Evolutionary conservation across 1,140 invertebrate species (phyloP).

Genomic region (Pemphigus obesinymphae): DNA sequence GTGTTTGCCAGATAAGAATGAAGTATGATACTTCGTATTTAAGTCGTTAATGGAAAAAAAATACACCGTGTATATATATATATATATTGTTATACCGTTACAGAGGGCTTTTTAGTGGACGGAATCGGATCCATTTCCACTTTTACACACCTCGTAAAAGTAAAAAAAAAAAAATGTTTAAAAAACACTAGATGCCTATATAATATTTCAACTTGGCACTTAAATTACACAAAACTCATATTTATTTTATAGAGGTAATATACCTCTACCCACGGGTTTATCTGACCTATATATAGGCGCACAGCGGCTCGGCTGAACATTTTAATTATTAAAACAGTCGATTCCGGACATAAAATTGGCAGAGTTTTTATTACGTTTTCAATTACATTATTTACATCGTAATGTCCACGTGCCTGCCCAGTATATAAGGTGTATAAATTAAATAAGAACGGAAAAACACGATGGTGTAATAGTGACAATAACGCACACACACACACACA

Average conservation of each 20-base stretch:
- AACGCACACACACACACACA: too few species aligned
- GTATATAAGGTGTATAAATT: too few species aligned
- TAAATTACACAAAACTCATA: neutral
- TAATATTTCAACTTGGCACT: neutral
- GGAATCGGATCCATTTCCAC: neutral
- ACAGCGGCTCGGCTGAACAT: neutral
- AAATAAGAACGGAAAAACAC: too few species aligned
- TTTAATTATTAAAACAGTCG: neutral
- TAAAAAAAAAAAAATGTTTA: too few species aligned
- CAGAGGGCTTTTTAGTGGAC: neutral
- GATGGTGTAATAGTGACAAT: too few species aligned
- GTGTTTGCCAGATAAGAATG: conserved; percentile 5
- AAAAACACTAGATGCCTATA: neutral
- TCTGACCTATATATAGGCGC: neutral
- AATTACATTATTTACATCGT: too few species aligned
- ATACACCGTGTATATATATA: neutral
- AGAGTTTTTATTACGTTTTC: too few species aligned
- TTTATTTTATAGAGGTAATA: neutral
- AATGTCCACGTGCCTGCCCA: too few species aligned
- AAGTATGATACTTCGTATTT: neutral
- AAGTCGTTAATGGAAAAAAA: conserved; percentile 18
- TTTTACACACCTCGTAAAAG: neutral
- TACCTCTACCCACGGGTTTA: too few species aligned
- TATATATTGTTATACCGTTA: neutral
- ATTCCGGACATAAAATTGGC: too few species aligned